Evolutionary conservation across 1,140 invertebrate genomes (phyloP), one percentile per base, ranked within the genome.

Genomic region (Calephelis nemesis): DNA sequence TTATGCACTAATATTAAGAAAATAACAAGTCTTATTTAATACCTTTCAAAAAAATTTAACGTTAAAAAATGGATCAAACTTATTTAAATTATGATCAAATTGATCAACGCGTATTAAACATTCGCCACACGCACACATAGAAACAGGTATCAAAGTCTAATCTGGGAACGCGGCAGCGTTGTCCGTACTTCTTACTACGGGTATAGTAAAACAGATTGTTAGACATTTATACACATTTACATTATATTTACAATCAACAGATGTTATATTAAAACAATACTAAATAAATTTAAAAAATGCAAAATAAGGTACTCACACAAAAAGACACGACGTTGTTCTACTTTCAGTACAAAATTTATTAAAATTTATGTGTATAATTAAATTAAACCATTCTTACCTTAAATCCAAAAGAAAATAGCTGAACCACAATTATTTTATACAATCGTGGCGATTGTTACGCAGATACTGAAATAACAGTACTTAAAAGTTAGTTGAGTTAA

Each of bases 61-160:
- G 42, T 45, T 1, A 45, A 45, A 30, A 45, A 45, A 45, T 45
- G 42, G 42, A 45, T 45, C 42, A 45, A 45, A 9, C 52, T 5
- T 15, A 30, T n/a, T 54, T n/a, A 9, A 19, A 54, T 54, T 54
- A 7, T 45, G 39, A n/a, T 47, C 7, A 45, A 13, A 45, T 42
- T 63, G 40, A 47, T 15, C 13, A 47, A n/a, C 62, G 62, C 42
- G 15, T 78, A 79, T 77, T 82, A 45, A 45, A 45, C 76, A 76
- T 79, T 73, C 72, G 68, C 67, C 70, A 63, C 73, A 83, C 82
- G 76, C 76, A 84, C 83, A 84, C 81, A 81, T 69, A 52, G 62
- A 49, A 72, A 48, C 72, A 72, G 79, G 85, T 86, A 83, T 88
- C 86, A 88, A 88, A 88, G 86, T 88, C 84, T 85, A 88, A 88